Evolutionary conservation across 1,140 invertebrate species (phyloP).

Genomic region (Bombus picipes): DNA sequence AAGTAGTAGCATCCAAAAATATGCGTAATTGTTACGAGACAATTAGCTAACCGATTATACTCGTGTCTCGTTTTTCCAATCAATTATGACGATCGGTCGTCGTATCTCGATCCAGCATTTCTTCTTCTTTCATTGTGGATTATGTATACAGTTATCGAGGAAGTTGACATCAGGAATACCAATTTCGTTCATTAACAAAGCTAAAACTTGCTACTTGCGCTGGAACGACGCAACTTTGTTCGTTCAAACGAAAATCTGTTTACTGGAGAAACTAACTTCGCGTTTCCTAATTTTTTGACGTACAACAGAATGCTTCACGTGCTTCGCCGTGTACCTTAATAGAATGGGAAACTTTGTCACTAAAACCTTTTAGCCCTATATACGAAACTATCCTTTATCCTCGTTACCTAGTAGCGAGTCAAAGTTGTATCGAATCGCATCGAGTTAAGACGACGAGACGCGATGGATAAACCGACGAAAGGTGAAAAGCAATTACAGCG

Average conservation of each 20-base stretch:
- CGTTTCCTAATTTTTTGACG: neutral
- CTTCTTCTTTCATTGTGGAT: neutral
- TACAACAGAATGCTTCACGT: neutral
- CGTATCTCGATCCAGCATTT: neutral
- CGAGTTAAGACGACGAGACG: neutral
- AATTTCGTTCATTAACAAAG: neutral
- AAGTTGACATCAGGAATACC: neutral
- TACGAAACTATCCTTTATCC: neutral
- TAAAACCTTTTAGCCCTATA: neutral
- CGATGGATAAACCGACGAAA: neutral
- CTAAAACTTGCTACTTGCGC: neutral
- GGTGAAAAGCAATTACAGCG: neutral
- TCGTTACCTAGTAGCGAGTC: neutral
- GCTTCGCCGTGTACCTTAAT: neutral
- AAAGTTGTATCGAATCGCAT: neutral
- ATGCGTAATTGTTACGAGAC: neutral
- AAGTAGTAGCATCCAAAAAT: neutral
- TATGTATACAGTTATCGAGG: neutral
- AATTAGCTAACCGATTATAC: too few relatives aligned
- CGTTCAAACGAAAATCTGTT: neutral
- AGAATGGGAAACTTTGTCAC: constrained; percentile 2
- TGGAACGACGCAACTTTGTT: neutral
- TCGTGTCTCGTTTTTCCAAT: neutral
- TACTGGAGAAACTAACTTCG: neutral
- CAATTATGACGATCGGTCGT: neutral